Conservation (phyloP, 1,140 invertebrate species). For the Notospermus geniculatus region DNA sequence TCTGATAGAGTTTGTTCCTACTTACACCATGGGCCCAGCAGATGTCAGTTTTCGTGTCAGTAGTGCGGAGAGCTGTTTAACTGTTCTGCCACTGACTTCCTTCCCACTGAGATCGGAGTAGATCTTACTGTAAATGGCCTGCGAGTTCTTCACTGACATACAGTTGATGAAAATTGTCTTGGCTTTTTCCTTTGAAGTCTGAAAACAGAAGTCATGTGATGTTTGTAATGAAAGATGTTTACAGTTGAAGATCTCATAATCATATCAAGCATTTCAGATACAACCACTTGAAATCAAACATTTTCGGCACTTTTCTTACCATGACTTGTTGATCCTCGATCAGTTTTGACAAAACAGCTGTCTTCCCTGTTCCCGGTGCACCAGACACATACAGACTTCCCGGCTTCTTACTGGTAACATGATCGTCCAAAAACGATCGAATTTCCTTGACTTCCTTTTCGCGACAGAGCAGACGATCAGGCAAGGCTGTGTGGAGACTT, state of each 20-base stretch:
- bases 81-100: conserved; percentile 22
- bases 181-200: conserved; percentile 52
- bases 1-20: too few species aligned
- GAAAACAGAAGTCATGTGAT: too few species aligned
- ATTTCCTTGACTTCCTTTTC: conserved; percentile 74
- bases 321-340: conserved; percentile 55
- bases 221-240: too few species aligned
- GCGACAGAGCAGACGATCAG: conserved; percentile 70
- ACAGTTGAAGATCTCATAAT: too few species aligned
- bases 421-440: conserved; percentile 66
- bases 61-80: conserved; percentile 62
- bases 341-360: conserved; percentile 77
- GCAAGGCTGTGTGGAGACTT: conserved; percentile 70
- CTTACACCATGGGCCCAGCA: conserved; percentile 25
- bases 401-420: conserved; percentile 67
- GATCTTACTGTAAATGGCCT: conserved; percentile 64
- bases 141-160: conserved; percentile 73
- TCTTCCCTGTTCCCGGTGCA: conserved; percentile 95
- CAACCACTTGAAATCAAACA: conserved; percentile 36
- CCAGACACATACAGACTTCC: conserved; percentile 91
- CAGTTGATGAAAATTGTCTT: conserved; percentile 78
- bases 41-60: conserved; percentile 61
- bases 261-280: not conserved
- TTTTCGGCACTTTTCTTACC: conserved; percentile 5
- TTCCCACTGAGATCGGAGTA: conserved; percentile 34